phyloP scores from a whole-genome alignment of 2,888 invertebrate species.

The Pomacea canaliculata region DNA sequence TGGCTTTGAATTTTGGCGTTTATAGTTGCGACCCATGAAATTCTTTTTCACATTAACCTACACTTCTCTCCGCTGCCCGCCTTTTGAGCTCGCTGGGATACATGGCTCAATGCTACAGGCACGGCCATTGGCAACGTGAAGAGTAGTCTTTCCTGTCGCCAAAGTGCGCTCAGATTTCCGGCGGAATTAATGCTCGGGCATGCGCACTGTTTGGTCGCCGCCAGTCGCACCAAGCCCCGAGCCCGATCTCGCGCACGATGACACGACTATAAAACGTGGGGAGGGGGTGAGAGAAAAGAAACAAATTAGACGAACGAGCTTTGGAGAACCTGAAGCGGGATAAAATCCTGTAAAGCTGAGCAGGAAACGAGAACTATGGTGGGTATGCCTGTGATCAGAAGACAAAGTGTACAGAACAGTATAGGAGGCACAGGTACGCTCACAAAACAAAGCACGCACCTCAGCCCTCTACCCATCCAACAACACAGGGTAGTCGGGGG shows the following conservation, averaged over 20 bases:
- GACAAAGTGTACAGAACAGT: too few species aligned
- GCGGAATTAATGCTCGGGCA: slow-evolving; percentile 2
- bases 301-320: neutral
- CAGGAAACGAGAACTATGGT: neutral
- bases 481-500: too few species aligned
- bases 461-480: too few species aligned
- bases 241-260: neutral
- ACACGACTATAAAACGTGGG: neutral
- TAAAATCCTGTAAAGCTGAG: neutral
- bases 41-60: slow-evolving; percentile 1
- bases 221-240: neutral
- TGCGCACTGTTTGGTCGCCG: neutral
- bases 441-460: too few species aligned
- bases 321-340: neutral
- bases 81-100: neutral
- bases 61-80: neutral
- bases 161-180: neutral
- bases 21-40: slow-evolving; percentile 1
- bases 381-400: neutral
- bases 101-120: neutral
- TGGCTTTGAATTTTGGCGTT: neutral
- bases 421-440: too few species aligned
- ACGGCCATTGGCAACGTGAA: neutral
- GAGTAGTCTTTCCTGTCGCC: neutral
- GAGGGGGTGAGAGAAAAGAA: neutral